A percentile compares a stretch with the other conserved stretches of the same genome.
Evolutionary conservation across 2,888 invertebrate genomes (phyloP).

Genomic region (Trachelus iudaicus): DNA sequence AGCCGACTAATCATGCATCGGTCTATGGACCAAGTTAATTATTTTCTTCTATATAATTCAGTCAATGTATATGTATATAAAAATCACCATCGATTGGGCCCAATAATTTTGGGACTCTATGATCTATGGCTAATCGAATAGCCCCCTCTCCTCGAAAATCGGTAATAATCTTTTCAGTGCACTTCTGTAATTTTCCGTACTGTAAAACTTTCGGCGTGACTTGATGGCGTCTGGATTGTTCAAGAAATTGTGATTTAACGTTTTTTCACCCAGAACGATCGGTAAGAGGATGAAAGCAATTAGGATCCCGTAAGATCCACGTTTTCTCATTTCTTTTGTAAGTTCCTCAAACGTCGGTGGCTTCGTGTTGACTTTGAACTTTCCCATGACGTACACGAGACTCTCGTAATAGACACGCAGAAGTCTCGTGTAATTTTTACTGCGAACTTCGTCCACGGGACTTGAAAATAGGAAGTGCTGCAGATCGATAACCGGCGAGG

Average conservation of each 20-base stretch:
- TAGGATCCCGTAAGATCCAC: constrained; percentile 12
- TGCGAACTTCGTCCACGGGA: constrained; percentile 16
- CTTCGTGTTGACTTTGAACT: constrained; percentile 4
- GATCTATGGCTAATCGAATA: background rate
- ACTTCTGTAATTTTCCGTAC: constrained; percentile 12
- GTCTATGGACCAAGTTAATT: background rate
- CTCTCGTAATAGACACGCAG: constrained; percentile 11
- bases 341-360: constrained; percentile 18
- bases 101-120: background rate
- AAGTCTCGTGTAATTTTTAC: constrained; percentile 10
- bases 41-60: background rate
- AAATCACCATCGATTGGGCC: background rate
- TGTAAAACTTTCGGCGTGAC: constrained; percentile 6
- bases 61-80: background rate
- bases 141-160: constrained; percentile 10
- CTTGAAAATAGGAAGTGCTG: constrained; percentile 18
- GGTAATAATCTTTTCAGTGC: constrained; percentile 12
- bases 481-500: constrained; percentile 16
- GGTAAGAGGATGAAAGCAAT: constrained; percentile 14
- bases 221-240: background rate
- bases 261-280: constrained; percentile 3
- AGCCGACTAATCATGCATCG: background rate
- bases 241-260: background rate
- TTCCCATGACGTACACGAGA: constrained; percentile 3
- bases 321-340: constrained; percentile 8